phyloP scores from a whole-genome alignment of 2,888 invertebrate genomes.

The Hydroisotoma schaefferi region DNA sequence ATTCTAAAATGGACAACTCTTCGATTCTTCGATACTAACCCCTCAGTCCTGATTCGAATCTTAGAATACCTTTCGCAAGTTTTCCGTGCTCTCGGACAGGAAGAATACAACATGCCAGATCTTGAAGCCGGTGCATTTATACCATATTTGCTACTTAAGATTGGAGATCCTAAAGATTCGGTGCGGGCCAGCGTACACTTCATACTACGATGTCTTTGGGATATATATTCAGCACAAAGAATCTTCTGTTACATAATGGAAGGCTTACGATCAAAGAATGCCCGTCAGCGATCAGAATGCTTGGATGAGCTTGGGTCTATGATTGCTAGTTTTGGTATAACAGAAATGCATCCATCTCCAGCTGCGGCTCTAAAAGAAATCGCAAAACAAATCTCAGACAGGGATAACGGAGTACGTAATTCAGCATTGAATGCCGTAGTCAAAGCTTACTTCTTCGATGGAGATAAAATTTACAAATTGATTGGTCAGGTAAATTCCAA shows the following conservation, averaged over 20 bases:
- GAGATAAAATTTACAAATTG: conserved; percentile 86
- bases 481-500: conserved; percentile 87
- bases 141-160: conserved; percentile 82
- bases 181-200: conserved; percentile 84
- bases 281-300: conserved; percentile 92
- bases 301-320: conserved; percentile 84
- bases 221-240: conserved; percentile 83
- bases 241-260: conserved; percentile 89
- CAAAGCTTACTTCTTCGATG: conserved; percentile 82
- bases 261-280: conserved; percentile 93
- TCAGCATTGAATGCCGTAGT: conserved; percentile 93
- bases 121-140: conserved; percentile 89
- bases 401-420: conserved; percentile 92
- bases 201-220: conserved; percentile 77
- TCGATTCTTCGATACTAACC: conserved; percentile 97
- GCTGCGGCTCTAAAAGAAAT: conserved; percentile 80
- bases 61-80: conserved; percentile 83
- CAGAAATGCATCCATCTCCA: conserved; percentile 77
- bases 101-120: conserved; percentile 79
- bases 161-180: conserved; percentile 94
- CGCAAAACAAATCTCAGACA: conserved; percentile 90
- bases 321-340: conserved; percentile 78
- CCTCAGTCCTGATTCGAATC: conserved; percentile 92
- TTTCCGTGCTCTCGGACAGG: conserved; percentile 71
- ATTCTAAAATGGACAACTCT: conserved; percentile 95